These are phyloP conservation scores for Bagarius yarrelli DNA, from an alignment of 2,113 vertebrate species.

Conservation along the genomic window DNA sequence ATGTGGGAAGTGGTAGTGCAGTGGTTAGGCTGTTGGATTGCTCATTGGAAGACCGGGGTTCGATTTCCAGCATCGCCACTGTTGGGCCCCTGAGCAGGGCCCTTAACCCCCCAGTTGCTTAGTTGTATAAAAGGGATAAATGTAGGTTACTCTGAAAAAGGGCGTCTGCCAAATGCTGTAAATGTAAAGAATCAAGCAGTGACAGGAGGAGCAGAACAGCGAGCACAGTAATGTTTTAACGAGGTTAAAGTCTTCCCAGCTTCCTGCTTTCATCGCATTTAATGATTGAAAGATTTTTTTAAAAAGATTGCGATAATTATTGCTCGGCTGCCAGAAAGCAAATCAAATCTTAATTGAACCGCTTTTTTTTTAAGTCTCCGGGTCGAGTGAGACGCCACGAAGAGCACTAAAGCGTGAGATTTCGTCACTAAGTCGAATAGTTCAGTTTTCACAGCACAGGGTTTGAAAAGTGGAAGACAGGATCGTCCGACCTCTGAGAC, in stretches of 20 bases:
- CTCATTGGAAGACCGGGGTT: too few relatives aligned
- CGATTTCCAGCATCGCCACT: too few relatives aligned
- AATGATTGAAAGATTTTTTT: slow-evolving; percentile 11
- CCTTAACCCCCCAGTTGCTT: too few relatives aligned
- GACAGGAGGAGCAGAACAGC: too few relatives aligned
- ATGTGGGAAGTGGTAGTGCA: too few relatives aligned
- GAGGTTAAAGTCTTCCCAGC: not conserved
- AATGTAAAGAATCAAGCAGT: too few relatives aligned
- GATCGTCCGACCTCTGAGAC: not conserved
- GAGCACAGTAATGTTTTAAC: slow-evolving; percentile 13
- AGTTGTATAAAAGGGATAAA: too few relatives aligned
- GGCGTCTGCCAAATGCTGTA: too few relatives aligned
- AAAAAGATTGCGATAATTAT: slow-evolving; percentile 10
- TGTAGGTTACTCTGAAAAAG: too few relatives aligned
- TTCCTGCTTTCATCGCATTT: not conserved
- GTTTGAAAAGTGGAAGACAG: not conserved
- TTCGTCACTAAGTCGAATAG: not conserved
- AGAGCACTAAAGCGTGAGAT: slow-evolving; percentile 8
- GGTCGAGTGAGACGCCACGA: not conserved
- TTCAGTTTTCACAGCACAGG: not conserved
- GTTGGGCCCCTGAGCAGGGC: too few relatives aligned
- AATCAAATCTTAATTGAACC: slow-evolving; percentile 22
- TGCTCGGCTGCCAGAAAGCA: slow-evolving; percentile 15
- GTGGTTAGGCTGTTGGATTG: too few relatives aligned
- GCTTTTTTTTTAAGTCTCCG: not conserved